Evolutionary conservation across 2,888 invertebrate genomes (phyloP).

Genomic region (Suillia variegata): DNA sequence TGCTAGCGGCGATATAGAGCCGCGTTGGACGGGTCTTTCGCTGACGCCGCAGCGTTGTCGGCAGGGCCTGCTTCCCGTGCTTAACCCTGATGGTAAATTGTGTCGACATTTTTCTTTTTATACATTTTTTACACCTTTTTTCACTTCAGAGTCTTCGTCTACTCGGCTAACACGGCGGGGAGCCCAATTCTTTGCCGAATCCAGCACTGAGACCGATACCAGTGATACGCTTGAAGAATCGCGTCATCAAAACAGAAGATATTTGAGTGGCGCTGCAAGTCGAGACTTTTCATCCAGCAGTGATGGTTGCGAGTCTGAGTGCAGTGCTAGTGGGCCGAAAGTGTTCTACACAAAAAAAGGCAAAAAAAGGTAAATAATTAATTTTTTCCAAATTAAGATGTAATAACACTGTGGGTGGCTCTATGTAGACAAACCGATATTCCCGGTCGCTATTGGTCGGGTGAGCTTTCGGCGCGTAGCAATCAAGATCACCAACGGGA

Average conservation of each 20-base stretch:
- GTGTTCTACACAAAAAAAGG: constrained; percentile 26
- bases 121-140: neutral
- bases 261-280: constrained; percentile 23
- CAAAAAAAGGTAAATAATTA: constrained; percentile 18
- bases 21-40: constrained; percentile 54
- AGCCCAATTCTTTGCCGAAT: constrained; percentile 41
- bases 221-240: constrained; percentile 35
- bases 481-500: constrained; percentile 89
- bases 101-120: constrained; percentile 36
- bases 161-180: constrained; percentile 38
- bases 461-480: constrained; percentile 77
- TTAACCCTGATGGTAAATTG: constrained; percentile 49
- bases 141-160: constrained; percentile 40
- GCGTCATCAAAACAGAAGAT: constrained; percentile 12
- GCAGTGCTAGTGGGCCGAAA: constrained; percentile 41
- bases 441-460: constrained; percentile 73
- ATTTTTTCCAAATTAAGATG: no score
- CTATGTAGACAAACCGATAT: constrained; percentile 49
- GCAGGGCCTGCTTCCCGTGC: constrained; percentile 55
- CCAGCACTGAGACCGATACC: constrained; percentile 56
- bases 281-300: constrained; percentile 53
- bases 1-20: constrained; percentile 39
- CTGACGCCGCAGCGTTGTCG: constrained; percentile 57
- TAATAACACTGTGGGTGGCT: no score
- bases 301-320: constrained; percentile 60